These are phyloP conservation scores for Eulacestoma nigropectus DNA, from an alignment of 2,113 vertebrate genomes.

Conservation along the genomic window DNA sequence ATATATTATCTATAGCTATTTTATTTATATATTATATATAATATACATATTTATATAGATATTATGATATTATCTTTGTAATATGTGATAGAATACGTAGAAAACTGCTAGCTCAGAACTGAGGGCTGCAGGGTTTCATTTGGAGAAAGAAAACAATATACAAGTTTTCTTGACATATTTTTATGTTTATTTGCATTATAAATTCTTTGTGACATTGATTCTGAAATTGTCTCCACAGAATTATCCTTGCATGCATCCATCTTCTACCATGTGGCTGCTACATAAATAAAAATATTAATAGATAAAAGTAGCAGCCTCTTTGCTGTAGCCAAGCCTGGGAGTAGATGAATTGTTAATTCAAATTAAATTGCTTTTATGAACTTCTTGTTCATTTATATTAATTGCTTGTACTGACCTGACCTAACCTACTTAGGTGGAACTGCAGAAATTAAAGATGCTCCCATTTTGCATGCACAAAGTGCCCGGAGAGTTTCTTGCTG, in stretches of 20 bases:
- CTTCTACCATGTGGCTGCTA: not conserved
- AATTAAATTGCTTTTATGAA: constrained; percentile 52
- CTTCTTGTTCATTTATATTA: constrained; percentile 56
- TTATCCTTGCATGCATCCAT: not conserved
- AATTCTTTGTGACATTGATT: not conserved
- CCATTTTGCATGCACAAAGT: not conserved
- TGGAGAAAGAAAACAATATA: not conserved
- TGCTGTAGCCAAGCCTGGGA: not conserved
- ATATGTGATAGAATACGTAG: not conserved
- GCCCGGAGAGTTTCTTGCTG: not conserved
- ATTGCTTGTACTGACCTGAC: constrained; percentile 45
- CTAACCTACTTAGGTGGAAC: constrained; percentile 23
- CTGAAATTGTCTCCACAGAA: not conserved
- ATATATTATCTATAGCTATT: not conserved
- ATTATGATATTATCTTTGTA: not conserved
- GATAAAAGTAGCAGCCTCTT: not conserved
- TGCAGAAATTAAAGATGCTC: constrained; percentile 18
- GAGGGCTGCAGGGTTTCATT: not conserved
- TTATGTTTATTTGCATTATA: not conserved
- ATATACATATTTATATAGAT: not conserved
- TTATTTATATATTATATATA: not conserved
- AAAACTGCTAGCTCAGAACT: not conserved
- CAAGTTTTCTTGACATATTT: not conserved
- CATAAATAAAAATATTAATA: not conserved
- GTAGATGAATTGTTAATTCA: constrained; percentile 33